Evolutionary conservation across 1,140 invertebrate species (phyloP).

Genomic region (Ectropis grisescens): DNA sequence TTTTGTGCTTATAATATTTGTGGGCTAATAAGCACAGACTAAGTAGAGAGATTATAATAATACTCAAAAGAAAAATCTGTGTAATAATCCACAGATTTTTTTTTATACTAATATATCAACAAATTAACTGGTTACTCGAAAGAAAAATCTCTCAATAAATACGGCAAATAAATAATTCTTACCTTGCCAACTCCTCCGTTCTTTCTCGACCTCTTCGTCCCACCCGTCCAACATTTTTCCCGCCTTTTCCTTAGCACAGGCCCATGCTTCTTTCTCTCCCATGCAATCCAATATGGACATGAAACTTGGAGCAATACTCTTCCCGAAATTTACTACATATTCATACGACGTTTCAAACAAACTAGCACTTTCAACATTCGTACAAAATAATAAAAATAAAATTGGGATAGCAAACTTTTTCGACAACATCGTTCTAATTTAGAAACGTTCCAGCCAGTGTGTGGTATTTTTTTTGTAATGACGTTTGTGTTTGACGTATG

Average conservation of each 20-base stretch:
- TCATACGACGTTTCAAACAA: constrained; percentile 40
- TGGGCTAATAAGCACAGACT: no score
- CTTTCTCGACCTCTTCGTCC: constrained; percentile 39
- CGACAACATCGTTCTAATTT: constrained; percentile 35
- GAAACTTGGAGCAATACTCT: constrained; percentile 43
- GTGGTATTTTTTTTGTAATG: no score
- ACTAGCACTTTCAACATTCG: constrained; percentile 35
- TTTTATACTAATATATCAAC: no score
- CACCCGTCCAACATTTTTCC: constrained; percentile 39
- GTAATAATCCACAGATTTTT: no score
- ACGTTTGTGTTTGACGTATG: no score
- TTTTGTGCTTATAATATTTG: no score
- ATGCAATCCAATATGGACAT: constrained; percentile 43
- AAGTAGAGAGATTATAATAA: no score
- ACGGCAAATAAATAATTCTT: constrained; percentile 2
- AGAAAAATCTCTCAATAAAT: no score
- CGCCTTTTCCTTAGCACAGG: constrained; percentile 41
- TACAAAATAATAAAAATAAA: constrained; percentile 20
- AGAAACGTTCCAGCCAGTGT: no score
- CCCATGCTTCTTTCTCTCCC: constrained; percentile 33
- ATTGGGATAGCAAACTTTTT: constrained; percentile 21
- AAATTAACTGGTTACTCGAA: no score
- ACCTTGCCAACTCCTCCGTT: constrained; percentile 47
- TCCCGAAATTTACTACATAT: constrained; percentile 45
- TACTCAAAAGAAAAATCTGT: no score